Percentiles rank a stretch among this genome's conserved stretches.
These are phyloP conservation scores for Invenusta paracnida DNA, from an alignment of 2,888 invertebrate genomes.

Conservation along the genomic window DNA sequence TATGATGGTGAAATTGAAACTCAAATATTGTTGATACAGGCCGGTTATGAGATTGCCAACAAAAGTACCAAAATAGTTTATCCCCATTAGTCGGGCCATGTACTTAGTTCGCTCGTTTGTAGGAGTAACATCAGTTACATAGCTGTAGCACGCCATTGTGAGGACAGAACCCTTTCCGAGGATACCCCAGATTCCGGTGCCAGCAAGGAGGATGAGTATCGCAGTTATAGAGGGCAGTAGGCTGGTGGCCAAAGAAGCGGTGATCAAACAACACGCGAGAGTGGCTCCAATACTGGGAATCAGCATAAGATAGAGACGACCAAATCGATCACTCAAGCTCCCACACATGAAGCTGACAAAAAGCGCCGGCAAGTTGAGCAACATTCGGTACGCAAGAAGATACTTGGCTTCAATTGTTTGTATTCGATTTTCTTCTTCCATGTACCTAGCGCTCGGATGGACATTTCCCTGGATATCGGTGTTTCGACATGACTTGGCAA, in stretches of 20 bases:
- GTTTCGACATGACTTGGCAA: not conserved
- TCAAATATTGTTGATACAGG: slow-evolving; percentile 35
- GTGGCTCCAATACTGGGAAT: slow-evolving; percentile 56
- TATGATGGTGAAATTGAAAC: slow-evolving; percentile 20
- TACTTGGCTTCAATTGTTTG: slow-evolving; percentile 53
- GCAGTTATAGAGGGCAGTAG: not conserved
- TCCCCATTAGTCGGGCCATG: slow-evolving; percentile 55
- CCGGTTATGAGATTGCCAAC: slow-evolving; percentile 53
- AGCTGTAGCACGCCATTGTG: slow-evolving; percentile 60
- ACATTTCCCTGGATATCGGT: slow-evolving; percentile 39
- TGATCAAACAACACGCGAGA: slow-evolving; percentile 53
- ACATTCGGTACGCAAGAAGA: slow-evolving; percentile 54
- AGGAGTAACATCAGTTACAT: slow-evolving; percentile 55
- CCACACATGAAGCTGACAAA: slow-evolving; percentile 58
- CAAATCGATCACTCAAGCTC: slow-evolving; percentile 58
- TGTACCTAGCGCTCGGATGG: slow-evolving; percentile 40
- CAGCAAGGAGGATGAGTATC: slow-evolving; percentile 49
- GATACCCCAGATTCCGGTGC: slow-evolving; percentile 54
- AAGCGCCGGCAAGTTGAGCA: slow-evolving; percentile 58
- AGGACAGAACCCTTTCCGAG: slow-evolving; percentile 59
- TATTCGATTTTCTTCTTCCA: slow-evolving; percentile 50
- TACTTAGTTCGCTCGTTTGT: slow-evolving; percentile 52
- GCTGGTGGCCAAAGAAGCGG: slow-evolving; percentile 47
- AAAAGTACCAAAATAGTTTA: slow-evolving; percentile 59
- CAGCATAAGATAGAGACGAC: slow-evolving; percentile 56